Evolutionary conservation across 2,888 invertebrate genomes (phyloP), one percentile per base, ranked within the genome.

Genomic region (Cataglyphis livida): DNA sequence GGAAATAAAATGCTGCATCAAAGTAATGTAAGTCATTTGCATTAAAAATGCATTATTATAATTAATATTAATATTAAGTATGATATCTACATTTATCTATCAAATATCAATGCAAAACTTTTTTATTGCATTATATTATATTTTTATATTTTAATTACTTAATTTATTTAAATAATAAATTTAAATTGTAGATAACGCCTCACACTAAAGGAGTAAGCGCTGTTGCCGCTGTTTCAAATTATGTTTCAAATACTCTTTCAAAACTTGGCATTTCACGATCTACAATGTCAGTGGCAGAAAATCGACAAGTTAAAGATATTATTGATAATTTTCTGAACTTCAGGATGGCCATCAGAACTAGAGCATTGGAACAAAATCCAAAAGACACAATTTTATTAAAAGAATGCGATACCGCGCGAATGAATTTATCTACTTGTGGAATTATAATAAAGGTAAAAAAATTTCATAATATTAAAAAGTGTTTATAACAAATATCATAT

Each of bases 351-450:
- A 95, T 97, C 9, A 95, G 97, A 89, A 92, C 93, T n/a, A 95
- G 95, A 91, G 97, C 96, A 5, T 91, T 96, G 38, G 89, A 92
- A 18, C 94, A 84, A 68, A 76, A 83, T 44, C 75, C 91, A 0
- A 97, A 97, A 92, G 96, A 97, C 93, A 95, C 95, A 48, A 95
- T 96, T 61, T 91, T 97, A 32, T 94, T 97, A 79, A 94, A 92
- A 85, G 96, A 96, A 25, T 97, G 97, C 95, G 98, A 98, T 94
- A 93, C 95, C 84, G 95, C 96, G 6, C 95, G 98, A 85, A 95
- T 96, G 90, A 95, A 96, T 92, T 95, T 97, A 91, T 96, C 96
- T 87, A 95, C 95, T 78, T 95, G 95, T 89, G 97, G 97, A 84
- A 95, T 98, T 89, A 95, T 95, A 93, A 95, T 98, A 75, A 97